Evolutionary conservation across 2,113 vertebrate genomes (phyloP).

Genomic region (Turnix velox): DNA sequence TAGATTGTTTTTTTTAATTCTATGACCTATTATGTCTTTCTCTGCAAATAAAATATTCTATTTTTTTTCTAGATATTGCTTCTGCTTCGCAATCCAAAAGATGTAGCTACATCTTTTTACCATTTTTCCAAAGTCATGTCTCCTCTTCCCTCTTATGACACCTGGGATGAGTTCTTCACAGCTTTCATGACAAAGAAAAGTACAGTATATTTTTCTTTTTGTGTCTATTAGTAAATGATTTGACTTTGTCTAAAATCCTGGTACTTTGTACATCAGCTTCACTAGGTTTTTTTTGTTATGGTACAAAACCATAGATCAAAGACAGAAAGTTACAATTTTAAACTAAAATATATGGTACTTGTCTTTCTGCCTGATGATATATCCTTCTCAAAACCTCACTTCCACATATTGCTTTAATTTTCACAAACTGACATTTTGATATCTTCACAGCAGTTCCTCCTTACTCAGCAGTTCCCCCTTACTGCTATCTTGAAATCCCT

Average conservation of each 20-base stretch:
- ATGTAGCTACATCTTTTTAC: conserved; percentile 52
- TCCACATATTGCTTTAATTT: not conserved
- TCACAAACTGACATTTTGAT: fast-evolving
- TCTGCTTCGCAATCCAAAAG: conserved; percentile 61
- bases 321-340: not conserved
- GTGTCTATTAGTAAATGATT: not conserved
- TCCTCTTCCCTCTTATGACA: not conserved
- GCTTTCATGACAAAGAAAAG: conserved; percentile 56
- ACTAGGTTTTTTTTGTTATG: not conserved
- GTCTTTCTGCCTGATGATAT: not conserved
- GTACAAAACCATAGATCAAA: not conserved
- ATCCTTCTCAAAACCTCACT: not conserved
- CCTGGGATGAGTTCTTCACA: conserved; percentile 51
- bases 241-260: not conserved
- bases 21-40: not conserved
- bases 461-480: not conserved
- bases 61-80: conserved; percentile 35
- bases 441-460: not conserved
- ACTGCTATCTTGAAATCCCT: fast-evolving
- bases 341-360: not conserved
- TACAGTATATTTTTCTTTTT: not conserved
- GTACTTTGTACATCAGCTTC: not conserved
- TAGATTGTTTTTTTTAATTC: not conserved
- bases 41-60: not conserved
- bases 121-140: not conserved